phyloP scores from a whole-genome alignment of 2,888 invertebrate species.

The Cantharis rufa region DNA sequence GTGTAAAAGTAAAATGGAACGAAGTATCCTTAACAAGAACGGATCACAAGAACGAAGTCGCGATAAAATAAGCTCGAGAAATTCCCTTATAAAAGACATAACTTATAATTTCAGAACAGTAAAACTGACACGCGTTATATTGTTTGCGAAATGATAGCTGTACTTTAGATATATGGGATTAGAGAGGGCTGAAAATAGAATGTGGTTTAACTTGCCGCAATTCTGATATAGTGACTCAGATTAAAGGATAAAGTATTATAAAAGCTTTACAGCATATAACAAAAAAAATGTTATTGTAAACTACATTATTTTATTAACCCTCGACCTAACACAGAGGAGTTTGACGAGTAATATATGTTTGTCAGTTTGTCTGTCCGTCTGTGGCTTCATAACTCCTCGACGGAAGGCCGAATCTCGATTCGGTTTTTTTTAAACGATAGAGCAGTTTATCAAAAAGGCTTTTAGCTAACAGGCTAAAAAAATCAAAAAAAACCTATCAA shows the following conservation, averaged over 20 bases:
- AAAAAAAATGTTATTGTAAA: neutral
- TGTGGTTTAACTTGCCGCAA: constrained; percentile 25
- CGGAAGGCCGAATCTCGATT: too few species aligned
- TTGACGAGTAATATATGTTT: too few species aligned
- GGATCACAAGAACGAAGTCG: constrained; percentile 32
- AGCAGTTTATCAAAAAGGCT: too few species aligned
- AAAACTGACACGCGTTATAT: constrained; percentile 54
- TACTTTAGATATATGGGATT: constrained; percentile 29
- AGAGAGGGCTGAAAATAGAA: constrained; percentile 27
- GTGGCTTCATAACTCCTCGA: too few species aligned
- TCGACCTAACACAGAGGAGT: too few species aligned
- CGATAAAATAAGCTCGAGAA: constrained; percentile 45
- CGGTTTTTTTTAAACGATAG: too few species aligned
- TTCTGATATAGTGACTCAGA: constrained; percentile 25
- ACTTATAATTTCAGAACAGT: constrained; percentile 54
- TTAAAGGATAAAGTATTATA: constrained; percentile 11
- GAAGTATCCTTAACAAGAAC: constrained; percentile 36
- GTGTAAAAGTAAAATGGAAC: constrained; percentile 24
- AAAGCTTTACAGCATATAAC: neutral
- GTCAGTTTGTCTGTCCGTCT: too few species aligned
- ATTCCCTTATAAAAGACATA: constrained; percentile 52
- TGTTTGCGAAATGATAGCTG: constrained; percentile 51
- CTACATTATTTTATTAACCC: neutral
- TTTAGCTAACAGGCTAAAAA: too few species aligned
- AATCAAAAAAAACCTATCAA: too few species aligned